phyloP scores from a whole-genome alignment of 1,140 invertebrate species.

The Brachionus sp. region DNA sequence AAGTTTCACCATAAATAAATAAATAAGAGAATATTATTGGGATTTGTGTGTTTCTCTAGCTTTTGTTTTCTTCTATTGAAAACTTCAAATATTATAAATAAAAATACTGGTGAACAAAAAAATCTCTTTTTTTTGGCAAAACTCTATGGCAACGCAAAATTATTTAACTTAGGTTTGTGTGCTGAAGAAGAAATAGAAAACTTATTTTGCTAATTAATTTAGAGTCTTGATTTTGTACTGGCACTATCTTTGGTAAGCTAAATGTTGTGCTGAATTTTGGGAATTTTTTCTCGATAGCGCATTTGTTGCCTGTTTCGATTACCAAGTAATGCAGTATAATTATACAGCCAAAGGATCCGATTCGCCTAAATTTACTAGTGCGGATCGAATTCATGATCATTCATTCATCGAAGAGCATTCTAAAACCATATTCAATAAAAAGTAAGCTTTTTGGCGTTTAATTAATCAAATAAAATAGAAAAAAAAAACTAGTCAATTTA shows the following conservation, averaged over 20 bases:
- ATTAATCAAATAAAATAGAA: conserved; percentile 9
- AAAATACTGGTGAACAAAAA: conserved; percentile 1
- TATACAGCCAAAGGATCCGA: background rate
- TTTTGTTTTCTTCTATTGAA: conserved; percentile 17
- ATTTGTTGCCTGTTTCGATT: background rate
- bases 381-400: background rate
- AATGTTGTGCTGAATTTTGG: background rate
- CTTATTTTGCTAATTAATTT: background rate
- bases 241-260: background rate
- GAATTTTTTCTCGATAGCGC: background rate
- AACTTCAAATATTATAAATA: background rate
- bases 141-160: conserved; percentile 19
- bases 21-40: conserved; percentile 20
- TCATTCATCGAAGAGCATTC: background rate
- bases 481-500: background rate
- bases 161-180: conserved; percentile 18
- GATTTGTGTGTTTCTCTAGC: conserved; percentile 18
- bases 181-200: background rate
- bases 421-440: background rate
- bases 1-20: background rate
- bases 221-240: background rate
- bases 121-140: background rate
- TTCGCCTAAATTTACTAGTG: background rate
- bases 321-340: background rate
- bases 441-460: background rate